Base-by-base conservation (phyloP, 1,140 invertebrate genomes). In the Aphelenchoides besseyi region DNA sequence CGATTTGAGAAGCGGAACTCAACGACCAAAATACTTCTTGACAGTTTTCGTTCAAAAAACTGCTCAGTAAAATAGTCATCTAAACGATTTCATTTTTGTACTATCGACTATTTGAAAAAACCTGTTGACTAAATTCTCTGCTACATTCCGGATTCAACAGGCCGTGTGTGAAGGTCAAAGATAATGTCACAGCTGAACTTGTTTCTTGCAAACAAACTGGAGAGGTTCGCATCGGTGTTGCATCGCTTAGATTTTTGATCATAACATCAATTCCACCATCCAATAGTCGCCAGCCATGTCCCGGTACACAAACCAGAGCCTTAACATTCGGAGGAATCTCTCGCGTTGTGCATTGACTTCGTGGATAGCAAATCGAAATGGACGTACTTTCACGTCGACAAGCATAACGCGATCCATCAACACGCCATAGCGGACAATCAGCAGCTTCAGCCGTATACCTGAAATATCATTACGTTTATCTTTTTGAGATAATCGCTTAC, bases 241-340 rank as follows among this genome's bases (percentile, higher is more conserved):
- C 66, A n/a, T 53, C 37, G 33, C 67, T 72, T n/a, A 72, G 33
- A 32, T 73, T 70, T 18, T 64, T 71, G 23, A 69, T 69, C 2
- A 30, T 52, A 18, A 33, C 69, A 28, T 75, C 55, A 18, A 29
- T 59, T 9, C 26, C 48, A 18, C 41, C 66, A 32, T 72, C 28
- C 9, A 72, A 23, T 3, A 71, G 35, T 48, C 70, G 72, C 70
- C 70, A 72, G 72, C 70, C 23, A 37, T 72, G 70, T 12, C 70
- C 70, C 3, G 70, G 70, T 16, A 72, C 48, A 18, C 70, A 72
- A 2, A 72, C 70, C 16, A 72, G 28, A 2, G 69, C 70, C 29
- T 72, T 73, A 30, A 55, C 28, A 30, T 72, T 73, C 18, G 66
- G 18, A 26, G 70, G 70, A 5, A 72, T 66, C 37, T 72, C 70